A percentile compares a stretch with the other conserved stretches of the same genome.
These are phyloP conservation scores for Whitmania pigra DNA, from an alignment of 1,140 invertebrate species.

Conservation along the genomic window DNA sequence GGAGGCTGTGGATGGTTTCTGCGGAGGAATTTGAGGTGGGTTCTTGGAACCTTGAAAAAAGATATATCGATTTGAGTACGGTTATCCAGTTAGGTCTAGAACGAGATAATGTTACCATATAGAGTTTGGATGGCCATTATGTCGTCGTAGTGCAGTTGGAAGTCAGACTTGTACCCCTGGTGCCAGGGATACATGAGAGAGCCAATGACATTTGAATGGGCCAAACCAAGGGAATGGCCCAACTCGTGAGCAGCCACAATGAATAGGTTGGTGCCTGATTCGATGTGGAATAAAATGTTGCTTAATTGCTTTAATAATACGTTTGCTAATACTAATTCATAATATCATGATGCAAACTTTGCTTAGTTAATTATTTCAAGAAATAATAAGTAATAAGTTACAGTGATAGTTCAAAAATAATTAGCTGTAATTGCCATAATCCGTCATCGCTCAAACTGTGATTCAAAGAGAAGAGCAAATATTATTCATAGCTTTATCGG, in stretches of 20 bases:
- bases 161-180: slow-evolving; percentile 64
- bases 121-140: slow-evolving; percentile 58
- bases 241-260: slow-evolving; percentile 86
- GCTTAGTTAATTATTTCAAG: too few species aligned
- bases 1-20: background rate
- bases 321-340: too few species aligned
- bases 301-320: too few species aligned
- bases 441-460: too few species aligned
- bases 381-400: too few species aligned
- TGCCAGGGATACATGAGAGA: slow-evolving; percentile 93
- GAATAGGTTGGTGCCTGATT: slow-evolving; percentile 54
- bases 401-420: too few species aligned
- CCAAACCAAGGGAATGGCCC: slow-evolving; percentile 78
- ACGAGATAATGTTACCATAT: slow-evolving; percentile 39
- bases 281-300: background rate
- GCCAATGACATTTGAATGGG: slow-evolving; percentile 69
- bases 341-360: too few species aligned
- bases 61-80: background rate
- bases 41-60: background rate
- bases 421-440: too few species aligned
- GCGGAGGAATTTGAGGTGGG: background rate
- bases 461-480: too few species aligned
- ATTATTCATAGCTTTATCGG: too few species aligned
- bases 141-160: slow-evolving; percentile 75
- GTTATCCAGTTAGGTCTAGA: background rate